phyloP scores from a whole-genome alignment of 2,797 vertebrate species.

The Artibeus jamaicensis region DNA sequence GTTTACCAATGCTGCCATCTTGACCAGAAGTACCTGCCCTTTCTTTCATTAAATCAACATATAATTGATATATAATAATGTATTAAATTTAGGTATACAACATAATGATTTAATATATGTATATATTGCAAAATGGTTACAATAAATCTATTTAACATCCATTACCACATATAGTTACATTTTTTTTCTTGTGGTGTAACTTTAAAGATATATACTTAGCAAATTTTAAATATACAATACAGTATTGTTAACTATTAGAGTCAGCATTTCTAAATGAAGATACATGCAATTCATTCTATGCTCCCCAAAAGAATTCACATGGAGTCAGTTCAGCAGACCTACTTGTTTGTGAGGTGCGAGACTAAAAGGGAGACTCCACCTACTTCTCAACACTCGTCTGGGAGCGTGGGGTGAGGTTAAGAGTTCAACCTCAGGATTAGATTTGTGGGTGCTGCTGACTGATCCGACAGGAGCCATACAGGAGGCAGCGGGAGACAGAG shows the following conservation, averaged over 20 bases:
- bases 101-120: background rate
- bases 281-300: background rate
- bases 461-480: background rate
- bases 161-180: background rate
- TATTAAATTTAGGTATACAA: background rate
- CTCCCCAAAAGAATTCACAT: background rate
- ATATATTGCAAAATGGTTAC: background rate
- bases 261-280: slow-evolving; percentile 18
- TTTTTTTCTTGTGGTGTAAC: background rate
- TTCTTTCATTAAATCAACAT: background rate
- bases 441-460: background rate
- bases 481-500: background rate
- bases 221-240: background rate
- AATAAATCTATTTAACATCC: background rate
- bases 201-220: background rate
- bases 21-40: background rate
- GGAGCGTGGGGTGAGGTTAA: background rate
- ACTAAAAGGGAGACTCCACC: background rate
- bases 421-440: background rate
- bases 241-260: background rate
- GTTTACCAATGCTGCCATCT: background rate
- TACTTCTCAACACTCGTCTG: background rate
- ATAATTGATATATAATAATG: background rate
- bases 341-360: background rate
- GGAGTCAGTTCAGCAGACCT: background rate